These are phyloP conservation scores for Drosophila teissieri DNA, from an alignment of 1,140 invertebrate species.

Conservation along the genomic window DNA sequence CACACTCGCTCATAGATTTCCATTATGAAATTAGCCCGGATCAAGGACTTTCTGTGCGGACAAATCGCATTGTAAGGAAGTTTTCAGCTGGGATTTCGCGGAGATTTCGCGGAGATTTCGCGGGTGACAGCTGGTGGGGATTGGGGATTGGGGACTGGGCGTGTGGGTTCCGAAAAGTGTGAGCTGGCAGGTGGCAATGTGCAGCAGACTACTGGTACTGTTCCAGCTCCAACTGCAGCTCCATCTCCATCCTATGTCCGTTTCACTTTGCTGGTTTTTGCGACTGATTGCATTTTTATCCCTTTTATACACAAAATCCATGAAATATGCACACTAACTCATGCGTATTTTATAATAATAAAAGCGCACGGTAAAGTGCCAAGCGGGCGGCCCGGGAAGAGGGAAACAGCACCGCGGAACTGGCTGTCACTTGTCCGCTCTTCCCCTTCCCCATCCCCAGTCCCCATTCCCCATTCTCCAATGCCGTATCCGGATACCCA, in stretches of 20 bases:
- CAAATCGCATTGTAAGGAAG: slow-evolving; percentile 44
- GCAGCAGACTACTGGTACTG: background rate
- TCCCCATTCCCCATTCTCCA: background rate
- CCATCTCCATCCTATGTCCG: slow-evolving; percentile 51
- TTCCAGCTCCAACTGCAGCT: slow-evolving; percentile 1
- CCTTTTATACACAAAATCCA: slow-evolving; percentile 81
- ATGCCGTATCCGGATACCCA: background rate
- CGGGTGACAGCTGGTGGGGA: slow-evolving; percentile 14
- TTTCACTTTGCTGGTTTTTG: slow-evolving; percentile 82
- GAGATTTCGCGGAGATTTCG: slow-evolving; percentile 45
- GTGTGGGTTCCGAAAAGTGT: background rate
- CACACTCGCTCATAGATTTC: slow-evolving; percentile 12
- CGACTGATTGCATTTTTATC: slow-evolving; percentile 82
- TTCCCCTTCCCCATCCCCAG: background rate
- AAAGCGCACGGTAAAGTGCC: slow-evolving; percentile 61
- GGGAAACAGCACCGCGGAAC: slow-evolving; percentile 16
- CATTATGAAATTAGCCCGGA: slow-evolving; percentile 31
- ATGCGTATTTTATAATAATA: slow-evolving; percentile 83
- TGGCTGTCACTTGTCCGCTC: slow-evolving; percentile 17
- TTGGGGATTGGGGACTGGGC: background rate
- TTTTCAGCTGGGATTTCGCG: slow-evolving; percentile 45
- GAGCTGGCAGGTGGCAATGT: background rate
- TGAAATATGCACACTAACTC: slow-evolving; percentile 83
- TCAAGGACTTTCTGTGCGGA: slow-evolving; percentile 19
- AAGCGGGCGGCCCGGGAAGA: background rate